phyloP scores from a whole-genome alignment of 2,113 vertebrate species.

The Limanda limanda region DNA sequence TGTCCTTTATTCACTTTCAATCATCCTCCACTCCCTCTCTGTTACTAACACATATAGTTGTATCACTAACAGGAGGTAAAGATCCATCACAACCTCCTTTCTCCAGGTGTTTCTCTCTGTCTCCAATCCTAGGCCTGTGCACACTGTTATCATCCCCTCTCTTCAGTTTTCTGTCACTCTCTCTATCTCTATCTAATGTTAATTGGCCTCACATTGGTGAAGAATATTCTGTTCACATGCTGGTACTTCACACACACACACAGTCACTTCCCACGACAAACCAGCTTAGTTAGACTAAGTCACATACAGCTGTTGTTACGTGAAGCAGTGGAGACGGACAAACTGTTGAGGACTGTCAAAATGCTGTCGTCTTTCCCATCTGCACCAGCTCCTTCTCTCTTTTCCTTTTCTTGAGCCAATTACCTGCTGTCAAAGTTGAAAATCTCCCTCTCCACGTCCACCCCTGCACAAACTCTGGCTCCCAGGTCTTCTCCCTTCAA shows the following conservation, averaged over 20 bases:
- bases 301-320: neutral
- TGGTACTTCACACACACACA: neutral
- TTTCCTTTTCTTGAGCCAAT: neutral
- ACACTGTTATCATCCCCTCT: conserved; percentile 2
- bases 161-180: neutral
- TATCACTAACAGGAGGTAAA: conserved; percentile 13
- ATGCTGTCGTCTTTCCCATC: neutral
- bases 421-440: too few relatives aligned
- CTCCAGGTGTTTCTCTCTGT: neutral
- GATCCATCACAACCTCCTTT: neutral
- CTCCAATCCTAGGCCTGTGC: neutral
- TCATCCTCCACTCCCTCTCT: conserved; percentile 17
- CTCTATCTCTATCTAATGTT: neutral
- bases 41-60: conserved; percentile 29
- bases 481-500: too few relatives aligned
- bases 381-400: neutral
- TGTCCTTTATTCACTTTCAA: conserved; percentile 27
- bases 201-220: conserved; percentile 1
- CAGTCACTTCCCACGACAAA: too few relatives aligned
- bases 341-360: neutral
- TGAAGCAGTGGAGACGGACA: neutral
- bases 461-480: too few relatives aligned
- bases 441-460: too few relatives aligned
- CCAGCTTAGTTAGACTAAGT: too few relatives aligned
- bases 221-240: conserved; percentile 9